Base-by-base conservation (phyloP, 2,113 vertebrate genomes). In the Rallus limicola region DNA sequence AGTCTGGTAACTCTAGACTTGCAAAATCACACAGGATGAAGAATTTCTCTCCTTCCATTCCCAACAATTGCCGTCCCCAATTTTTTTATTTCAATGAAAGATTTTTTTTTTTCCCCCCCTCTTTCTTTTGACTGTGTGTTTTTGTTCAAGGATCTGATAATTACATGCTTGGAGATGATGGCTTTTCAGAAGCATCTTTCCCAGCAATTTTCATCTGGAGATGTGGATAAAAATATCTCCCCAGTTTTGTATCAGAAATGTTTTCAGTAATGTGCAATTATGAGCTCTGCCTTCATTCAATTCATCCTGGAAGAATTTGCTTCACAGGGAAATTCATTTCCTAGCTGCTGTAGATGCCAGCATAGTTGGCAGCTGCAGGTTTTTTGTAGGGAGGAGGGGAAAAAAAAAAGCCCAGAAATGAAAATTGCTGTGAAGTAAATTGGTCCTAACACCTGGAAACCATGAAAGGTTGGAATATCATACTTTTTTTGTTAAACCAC, bases 131-230 rank as follows among this genome's bases (percentile, higher is more conserved):
- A 60, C 95, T 8, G 2, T 94, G 69, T 82, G 55, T 94, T 97
- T 97, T 97, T 98, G 92, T 98, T 98, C 97, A 92, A 87, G 95
- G 97, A 97, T 96, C 96, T 88, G 80, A 96, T 98, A 98, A 98
- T 98, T 98, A 97, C 58, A 98, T 90, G 97, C 97, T 97, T 97
- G 94, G 95, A 94, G 95, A 97, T 96, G 96, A 97, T 88, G 96
- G 93, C 94, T 98, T 98, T 98, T 97, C 97, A 98, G 97, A 98
- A 98, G 97, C 95, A 98, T 98, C 97, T 98, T 98, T 98, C 86
- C 97, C 91, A 97, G 97, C 96, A 97, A 97, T 98, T 98, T 98
- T 97, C 97, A 97, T 92, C 97, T 98, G 97, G 97, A 98, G 97
- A 98, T 93, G 84, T 93, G 92, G 98, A 96, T 97, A 97, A 98